These are phyloP conservation scores for Lypha dubia DNA, from an alignment of 2,888 invertebrate genomes.

Conservation along the genomic window DNA sequence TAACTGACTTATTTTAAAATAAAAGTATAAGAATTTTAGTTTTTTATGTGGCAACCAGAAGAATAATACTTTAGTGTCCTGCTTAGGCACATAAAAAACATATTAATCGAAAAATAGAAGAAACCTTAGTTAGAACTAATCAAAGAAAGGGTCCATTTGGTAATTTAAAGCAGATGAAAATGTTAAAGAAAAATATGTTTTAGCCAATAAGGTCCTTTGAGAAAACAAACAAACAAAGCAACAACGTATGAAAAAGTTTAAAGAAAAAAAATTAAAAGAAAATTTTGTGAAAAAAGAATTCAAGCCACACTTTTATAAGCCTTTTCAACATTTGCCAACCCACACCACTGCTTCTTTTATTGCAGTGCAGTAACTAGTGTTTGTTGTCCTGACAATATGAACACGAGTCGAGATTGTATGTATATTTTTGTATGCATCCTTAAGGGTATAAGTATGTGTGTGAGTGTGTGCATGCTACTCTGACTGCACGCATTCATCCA, in stretches of 20 bases:
- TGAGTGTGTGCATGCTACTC: slow-evolving; percentile 9
- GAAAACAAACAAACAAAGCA: slow-evolving; percentile 16
- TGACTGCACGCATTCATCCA: slow-evolving; percentile 48
- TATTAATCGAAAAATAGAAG: not conserved
- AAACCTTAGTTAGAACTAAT: slow-evolving; percentile 9
- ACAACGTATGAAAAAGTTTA: not conserved
- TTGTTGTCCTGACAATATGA: slow-evolving; percentile 34
- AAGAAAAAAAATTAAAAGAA: slow-evolving; percentile 6
- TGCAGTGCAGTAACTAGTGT: slow-evolving; percentile 22
- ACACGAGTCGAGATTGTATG: not conserved
- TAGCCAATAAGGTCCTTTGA: slow-evolving; percentile 42
- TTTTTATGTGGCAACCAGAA: not conserved
- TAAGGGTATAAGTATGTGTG: not conserved
- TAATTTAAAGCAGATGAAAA: slow-evolving; percentile 51
- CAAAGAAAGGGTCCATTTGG: not conserved
- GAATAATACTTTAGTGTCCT: not conserved
- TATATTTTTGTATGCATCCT: not conserved
- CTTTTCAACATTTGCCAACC: not conserved
- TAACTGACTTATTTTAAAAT: slow-evolving; percentile 1
- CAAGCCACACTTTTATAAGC: slow-evolving; percentile 40
- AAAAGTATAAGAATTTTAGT: not conserved
- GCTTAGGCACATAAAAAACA: not conserved
- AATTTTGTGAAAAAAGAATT: not conserved
- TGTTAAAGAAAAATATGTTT: slow-evolving; percentile 50
- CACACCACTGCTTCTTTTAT: not conserved